These are phyloP conservation scores for Lithophane leautieri DNA, from an alignment of 2,888 invertebrate species.

Conservation along the genomic window DNA sequence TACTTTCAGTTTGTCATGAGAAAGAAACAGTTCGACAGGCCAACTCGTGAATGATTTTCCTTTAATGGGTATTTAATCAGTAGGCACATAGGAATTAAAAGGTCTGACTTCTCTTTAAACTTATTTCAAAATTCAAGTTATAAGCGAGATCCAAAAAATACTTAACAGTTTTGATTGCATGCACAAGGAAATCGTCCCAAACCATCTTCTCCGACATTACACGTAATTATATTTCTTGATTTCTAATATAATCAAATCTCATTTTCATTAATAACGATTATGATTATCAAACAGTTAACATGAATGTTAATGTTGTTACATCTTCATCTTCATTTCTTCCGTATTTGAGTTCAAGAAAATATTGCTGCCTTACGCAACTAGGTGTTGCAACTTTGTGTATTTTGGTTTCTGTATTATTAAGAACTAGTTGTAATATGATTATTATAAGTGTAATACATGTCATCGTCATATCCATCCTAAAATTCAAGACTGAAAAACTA, in stretches of 20 bases:
- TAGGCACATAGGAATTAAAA: neutral
- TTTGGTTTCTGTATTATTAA: slow-evolving; percentile 17
- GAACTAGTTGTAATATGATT: slow-evolving; percentile 10
- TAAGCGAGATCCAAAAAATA: too few species aligned
- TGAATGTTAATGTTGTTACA: slow-evolving; percentile 37
- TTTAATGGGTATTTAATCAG: neutral
- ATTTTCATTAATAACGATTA: slow-evolving; percentile 28
- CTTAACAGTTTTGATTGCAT: neutral
- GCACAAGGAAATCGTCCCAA: neutral
- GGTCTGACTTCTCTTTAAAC: neutral
- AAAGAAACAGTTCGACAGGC: neutral
- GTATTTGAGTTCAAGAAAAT: slow-evolving; percentile 33
- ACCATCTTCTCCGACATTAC: neutral
- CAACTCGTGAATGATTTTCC: neutral
- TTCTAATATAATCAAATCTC: slow-evolving; percentile 37
- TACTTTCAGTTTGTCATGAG: neutral
- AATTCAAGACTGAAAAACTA: neutral
- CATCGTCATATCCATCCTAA: neutral
- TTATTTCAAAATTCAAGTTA: neutral
- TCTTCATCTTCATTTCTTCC: slow-evolving; percentile 49
- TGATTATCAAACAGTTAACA: slow-evolving; percentile 30
- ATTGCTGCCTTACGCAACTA: slow-evolving; percentile 36
- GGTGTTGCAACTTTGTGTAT: slow-evolving; percentile 28
- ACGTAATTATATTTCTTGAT: slow-evolving; percentile 9
- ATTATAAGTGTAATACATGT: slow-evolving; percentile 9